A percentile compares a stretch with the other conserved stretches of the same genome.
phyloP scores from a whole-genome alignment of 2,888 invertebrate genomes.

The Yponomeuta cagnagella region DNA sequence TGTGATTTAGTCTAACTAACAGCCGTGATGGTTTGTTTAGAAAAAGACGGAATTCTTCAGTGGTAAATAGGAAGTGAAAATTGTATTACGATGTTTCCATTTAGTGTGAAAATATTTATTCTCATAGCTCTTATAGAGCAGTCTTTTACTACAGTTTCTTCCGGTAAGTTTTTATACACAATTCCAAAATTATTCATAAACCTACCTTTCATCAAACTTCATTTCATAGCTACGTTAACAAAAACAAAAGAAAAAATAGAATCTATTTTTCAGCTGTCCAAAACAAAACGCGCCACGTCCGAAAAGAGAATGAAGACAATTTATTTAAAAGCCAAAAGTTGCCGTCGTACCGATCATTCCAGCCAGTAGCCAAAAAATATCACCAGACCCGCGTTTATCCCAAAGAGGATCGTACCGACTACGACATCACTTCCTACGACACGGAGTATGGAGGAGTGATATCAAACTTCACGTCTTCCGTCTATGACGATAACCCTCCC shows the following conservation, averaged over 20 bases:
- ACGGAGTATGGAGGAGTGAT: conserved; percentile 66
- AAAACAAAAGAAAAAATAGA: not conserved
- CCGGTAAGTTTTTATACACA: conserved; percentile 28
- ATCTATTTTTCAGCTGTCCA: conserved; percentile 39
- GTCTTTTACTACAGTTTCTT: conserved; percentile 30
- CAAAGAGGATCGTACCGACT: conserved; percentile 53
- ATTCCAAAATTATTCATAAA: not conserved
- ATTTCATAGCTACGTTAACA: too few relatives aligned
- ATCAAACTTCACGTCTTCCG: conserved; percentile 67
- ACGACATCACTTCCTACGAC: conserved; percentile 63
- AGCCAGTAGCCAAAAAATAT: conserved; percentile 54
- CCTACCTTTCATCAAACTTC: not conserved
- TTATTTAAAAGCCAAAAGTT: conserved; percentile 49
- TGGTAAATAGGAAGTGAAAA: conserved; percentile 16
- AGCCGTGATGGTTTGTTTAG: not conserved
- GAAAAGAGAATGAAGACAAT: conserved; percentile 25
- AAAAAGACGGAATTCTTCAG: not conserved
- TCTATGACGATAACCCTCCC: conserved; percentile 68
- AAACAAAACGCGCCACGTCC: conserved; percentile 45
- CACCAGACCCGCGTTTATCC: conserved; percentile 50
- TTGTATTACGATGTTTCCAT: conserved; percentile 27
- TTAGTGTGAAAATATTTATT: conserved; percentile 31
- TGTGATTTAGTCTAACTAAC: not conserved
- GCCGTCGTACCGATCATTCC: conserved; percentile 56
- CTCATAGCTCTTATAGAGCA: conserved; percentile 31